A percentile compares a stretch with the other conserved stretches of the same genome.
These are phyloP conservation scores for Halesus radiatus DNA, from an alignment of 1,140 invertebrate genomes.

Conservation along the genomic window DNA sequence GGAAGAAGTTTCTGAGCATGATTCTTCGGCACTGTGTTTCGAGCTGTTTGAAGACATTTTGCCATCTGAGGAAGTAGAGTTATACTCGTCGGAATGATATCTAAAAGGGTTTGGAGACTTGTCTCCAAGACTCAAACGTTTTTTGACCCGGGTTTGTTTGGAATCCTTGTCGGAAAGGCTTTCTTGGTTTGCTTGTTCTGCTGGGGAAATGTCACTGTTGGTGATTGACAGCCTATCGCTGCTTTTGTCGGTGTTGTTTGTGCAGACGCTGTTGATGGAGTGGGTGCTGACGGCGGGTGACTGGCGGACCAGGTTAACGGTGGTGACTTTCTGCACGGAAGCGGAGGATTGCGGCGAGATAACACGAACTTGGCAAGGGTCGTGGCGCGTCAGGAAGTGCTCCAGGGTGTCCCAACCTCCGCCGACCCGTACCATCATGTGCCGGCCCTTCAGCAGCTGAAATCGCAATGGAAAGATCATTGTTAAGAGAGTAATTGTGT, in stretches of 20 bases:
- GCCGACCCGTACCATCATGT: constrained; percentile 95
- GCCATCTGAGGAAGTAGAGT: background rate
- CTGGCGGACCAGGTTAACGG: constrained; percentile 63
- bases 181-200: constrained; percentile 10
- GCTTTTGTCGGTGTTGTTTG: constrained; percentile 42
- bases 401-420: constrained; percentile 94
- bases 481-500: no score
- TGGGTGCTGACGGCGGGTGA: constrained; percentile 60
- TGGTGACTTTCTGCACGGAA: constrained; percentile 59
- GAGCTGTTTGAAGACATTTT: constrained; percentile 28
- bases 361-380: constrained; percentile 88
- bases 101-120: constrained; percentile 7
- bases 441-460: constrained; percentile 85
- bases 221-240: constrained; percentile 42
- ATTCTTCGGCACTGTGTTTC: constrained; percentile 26
- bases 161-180: background rate
- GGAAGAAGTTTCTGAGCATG: constrained; percentile 47
- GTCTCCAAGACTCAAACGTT: constrained; percentile 15
- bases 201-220: constrained; percentile 51
- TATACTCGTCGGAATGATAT: background rate
- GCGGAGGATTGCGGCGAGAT: constrained; percentile 68
- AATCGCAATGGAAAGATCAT: constrained; percentile 55
- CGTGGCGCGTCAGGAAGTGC: constrained; percentile 91
- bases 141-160: constrained; percentile 2
- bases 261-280: constrained; percentile 14